phyloP scores from a whole-genome alignment of 2,113 vertebrate genomes.

The Leucopsar rothschildi region DNA sequence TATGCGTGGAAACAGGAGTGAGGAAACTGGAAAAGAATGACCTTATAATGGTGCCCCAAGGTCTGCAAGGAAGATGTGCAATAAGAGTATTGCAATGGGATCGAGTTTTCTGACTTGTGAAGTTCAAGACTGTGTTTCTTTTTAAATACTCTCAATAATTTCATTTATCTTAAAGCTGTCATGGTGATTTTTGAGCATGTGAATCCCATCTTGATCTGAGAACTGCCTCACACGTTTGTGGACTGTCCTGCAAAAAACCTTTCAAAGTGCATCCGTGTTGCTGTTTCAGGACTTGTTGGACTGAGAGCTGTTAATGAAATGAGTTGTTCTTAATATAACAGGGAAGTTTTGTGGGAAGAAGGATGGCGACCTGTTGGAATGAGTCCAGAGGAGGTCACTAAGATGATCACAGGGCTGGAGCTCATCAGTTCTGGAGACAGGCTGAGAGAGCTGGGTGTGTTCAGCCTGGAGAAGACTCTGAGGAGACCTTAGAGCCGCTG shows the following conservation, averaged over 20 bases:
- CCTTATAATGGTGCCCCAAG: background rate
- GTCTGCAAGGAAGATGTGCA: background rate
- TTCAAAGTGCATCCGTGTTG: fast-evolving
- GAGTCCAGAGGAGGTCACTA: background rate
- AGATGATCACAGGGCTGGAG: background rate
- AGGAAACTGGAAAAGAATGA: background rate
- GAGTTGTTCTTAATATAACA: background rate
- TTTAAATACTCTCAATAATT: background rate
- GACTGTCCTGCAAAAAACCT: background rate
- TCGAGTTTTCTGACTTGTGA: background rate
- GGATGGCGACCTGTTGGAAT: background rate
- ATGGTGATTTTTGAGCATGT: background rate
- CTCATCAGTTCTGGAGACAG: background rate
- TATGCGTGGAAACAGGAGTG: background rate
- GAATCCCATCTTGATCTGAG: background rate
- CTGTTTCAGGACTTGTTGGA: background rate
- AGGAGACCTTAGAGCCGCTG: background rate
- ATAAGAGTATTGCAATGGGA: background rate
- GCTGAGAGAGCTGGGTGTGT: background rate
- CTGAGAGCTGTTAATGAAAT: background rate
- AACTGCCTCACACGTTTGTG: fast-evolving
- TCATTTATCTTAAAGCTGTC: background rate
- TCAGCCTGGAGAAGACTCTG: background rate
- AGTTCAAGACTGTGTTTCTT: background rate
- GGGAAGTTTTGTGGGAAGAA: background rate